A percentile compares a stretch with the other conserved stretches of the same genome.
These are phyloP conservation scores for Drosophila auraria DNA, from an alignment of 1,140 invertebrate genomes.

Conservation along the genomic window DNA sequence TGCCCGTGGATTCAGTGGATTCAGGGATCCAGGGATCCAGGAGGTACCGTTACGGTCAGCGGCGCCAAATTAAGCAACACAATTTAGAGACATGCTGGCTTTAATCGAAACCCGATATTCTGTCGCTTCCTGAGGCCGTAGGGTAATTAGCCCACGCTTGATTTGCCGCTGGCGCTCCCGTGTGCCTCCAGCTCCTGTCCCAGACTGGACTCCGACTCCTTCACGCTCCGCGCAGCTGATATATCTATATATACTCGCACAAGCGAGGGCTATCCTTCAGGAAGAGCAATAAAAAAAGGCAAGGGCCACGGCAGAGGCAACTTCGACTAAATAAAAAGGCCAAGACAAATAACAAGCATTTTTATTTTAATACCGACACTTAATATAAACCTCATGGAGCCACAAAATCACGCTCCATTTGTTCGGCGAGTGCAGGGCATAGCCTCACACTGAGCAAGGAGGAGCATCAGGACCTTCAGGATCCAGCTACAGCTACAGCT, in stretches of 20 bases:
- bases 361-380: slow-evolving; percentile 82
- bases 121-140: slow-evolving; percentile 68
- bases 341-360: slow-evolving; percentile 81
- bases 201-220: slow-evolving; percentile 3
- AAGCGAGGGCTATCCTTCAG: slow-evolving; percentile 30
- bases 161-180: slow-evolving; percentile 64
- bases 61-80: slow-evolving; percentile 70
- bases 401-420: slow-evolving; percentile 84
- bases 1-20: slow-evolving; percentile 1
- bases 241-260: slow-evolving; percentile 10
- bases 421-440: slow-evolving; percentile 51
- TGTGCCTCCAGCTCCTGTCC: not conserved
- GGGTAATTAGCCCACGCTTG: slow-evolving; percentile 76
- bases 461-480: slow-evolving; percentile 14
- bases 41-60: slow-evolving; percentile 64
- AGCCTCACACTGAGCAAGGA: slow-evolving; percentile 27
- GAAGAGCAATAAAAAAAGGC: slow-evolving; percentile 53
- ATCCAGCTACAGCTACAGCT: not conserved
- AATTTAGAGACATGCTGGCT: slow-evolving; percentile 64
- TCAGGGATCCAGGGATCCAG: not conserved
- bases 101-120: slow-evolving; percentile 75
- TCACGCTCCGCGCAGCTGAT: slow-evolving; percentile 15
- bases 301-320: slow-evolving; percentile 34
- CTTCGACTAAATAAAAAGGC: slow-evolving; percentile 70
- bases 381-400: slow-evolving; percentile 83